Evolutionary conservation across 2,113 vertebrate species (phyloP).

Genomic region (Serinus canaria): DNA sequence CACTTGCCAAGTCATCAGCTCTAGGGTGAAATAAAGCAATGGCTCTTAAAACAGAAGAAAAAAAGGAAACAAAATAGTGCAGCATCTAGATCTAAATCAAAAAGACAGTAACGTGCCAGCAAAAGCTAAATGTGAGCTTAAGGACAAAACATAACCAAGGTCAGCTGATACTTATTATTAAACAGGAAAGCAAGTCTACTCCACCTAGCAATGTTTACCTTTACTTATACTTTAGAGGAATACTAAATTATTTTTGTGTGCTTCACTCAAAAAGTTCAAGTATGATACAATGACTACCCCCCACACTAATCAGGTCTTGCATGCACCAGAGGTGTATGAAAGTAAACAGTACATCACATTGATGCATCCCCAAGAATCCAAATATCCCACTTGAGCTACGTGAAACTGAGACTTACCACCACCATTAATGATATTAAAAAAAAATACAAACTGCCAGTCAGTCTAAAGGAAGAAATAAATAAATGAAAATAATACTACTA

Average conservation of each 20-base stretch:
- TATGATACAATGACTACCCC: neutral
- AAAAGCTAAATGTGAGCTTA: neutral
- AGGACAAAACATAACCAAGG: neutral
- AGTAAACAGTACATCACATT: neutral
- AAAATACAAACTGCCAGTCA: neutral
- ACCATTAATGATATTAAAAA: neutral
- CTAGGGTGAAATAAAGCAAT: slow-evolving; percentile 68
- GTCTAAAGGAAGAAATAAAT: neutral
- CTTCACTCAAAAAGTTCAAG: neutral
- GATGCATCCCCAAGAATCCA: neutral
- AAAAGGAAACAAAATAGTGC: neutral
- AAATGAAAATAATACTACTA: neutral
- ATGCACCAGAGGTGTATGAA: accelerated
- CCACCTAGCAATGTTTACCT: neutral
- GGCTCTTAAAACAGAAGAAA: neutral
- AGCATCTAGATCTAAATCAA: neutral
- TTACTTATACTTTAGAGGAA: neutral
- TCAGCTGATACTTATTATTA: neutral
- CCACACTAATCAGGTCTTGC: neutral
- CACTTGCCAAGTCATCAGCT: slow-evolving; percentile 90
- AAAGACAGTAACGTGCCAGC: neutral
- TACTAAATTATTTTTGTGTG: neutral
- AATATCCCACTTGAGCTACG: neutral
- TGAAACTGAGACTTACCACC: neutral
- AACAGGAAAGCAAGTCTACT: neutral